These are phyloP conservation scores for Portunus trituberculatus DNA, from an alignment of 1,140 invertebrate genomes.

Conservation along the genomic window DNA sequence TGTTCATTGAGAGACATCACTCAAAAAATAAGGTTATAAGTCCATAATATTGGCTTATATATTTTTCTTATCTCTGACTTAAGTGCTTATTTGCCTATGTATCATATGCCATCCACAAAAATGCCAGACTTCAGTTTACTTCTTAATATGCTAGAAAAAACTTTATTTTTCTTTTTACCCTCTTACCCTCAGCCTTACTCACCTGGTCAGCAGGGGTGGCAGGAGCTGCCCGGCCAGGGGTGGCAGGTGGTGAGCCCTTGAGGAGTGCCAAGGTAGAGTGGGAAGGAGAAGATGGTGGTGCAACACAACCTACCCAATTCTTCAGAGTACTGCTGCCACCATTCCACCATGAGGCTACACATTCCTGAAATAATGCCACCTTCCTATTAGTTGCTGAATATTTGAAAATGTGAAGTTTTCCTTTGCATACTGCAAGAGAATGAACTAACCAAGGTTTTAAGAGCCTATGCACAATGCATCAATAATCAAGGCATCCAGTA, in stretches of 20 bases:
- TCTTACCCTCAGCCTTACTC: neutral
- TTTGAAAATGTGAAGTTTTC: neutral
- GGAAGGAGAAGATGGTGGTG: neutral
- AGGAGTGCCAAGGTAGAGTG: constrained; percentile 58
- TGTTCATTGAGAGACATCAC: too few species aligned
- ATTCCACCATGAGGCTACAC: constrained; percentile 45
- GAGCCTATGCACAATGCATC: too few species aligned
- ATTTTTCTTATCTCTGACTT: too few species aligned
- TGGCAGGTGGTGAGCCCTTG: neutral
- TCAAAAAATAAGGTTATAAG: too few species aligned
- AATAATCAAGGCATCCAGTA: too few species aligned
- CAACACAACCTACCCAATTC: neutral
- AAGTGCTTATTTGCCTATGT: too few species aligned
- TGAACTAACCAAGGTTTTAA: too few species aligned
- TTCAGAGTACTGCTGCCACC: neutral
- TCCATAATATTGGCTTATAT: too few species aligned
- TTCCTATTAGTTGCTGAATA: neutral
- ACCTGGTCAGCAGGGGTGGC: constrained; percentile 53
- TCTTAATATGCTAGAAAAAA: too few species aligned
- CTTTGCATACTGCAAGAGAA: neutral
- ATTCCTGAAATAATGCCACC: constrained; percentile 42
- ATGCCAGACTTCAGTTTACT: too few species aligned
- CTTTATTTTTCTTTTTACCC: too few species aligned
- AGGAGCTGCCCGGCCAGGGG: neutral
- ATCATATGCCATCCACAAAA: too few species aligned